Evolutionary conservation across 2,888 invertebrate genomes (phyloP).

Genomic region (Aspidiotus rigidus): DNA sequence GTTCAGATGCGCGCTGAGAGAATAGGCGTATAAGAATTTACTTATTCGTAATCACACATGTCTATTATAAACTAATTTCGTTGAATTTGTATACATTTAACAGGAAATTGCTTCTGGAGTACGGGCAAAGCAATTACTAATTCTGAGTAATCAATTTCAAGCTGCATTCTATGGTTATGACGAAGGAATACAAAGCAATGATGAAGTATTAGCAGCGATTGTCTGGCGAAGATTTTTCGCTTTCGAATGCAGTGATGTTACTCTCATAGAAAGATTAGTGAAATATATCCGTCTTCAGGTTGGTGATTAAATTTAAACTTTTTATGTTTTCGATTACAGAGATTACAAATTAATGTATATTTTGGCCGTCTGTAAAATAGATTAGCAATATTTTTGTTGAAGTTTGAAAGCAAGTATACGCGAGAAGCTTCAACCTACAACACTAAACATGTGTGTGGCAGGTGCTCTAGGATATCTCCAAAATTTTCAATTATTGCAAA

Average conservation of each 20-base stretch:
- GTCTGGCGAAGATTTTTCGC: constrained; percentile 77
- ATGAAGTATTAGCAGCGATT: constrained; percentile 67
- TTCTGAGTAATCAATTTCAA: constrained; percentile 69
- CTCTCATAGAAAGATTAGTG: constrained; percentile 59
- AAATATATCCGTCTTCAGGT: constrained; percentile 70
- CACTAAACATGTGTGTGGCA: too few relatives aligned
- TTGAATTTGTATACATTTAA: background rate
- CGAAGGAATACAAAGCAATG: constrained; percentile 69
- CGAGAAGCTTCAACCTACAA: too few relatives aligned
- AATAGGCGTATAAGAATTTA: constrained; percentile 20
- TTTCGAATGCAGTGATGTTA: constrained; percentile 54
- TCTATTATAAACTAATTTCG: background rate
- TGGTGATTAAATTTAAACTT: constrained; percentile 37
- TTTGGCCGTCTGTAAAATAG: too few relatives aligned
- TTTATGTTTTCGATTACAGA: too few relatives aligned
- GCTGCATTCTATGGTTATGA: constrained; percentile 76
- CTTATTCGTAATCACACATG: background rate
- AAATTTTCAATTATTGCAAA: too few relatives aligned
- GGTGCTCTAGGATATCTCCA: too few relatives aligned
- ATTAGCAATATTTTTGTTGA: too few relatives aligned
- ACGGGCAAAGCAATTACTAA: constrained; percentile 52
- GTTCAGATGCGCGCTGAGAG: constrained; percentile 59
- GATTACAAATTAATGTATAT: too few relatives aligned
- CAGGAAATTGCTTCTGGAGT: constrained; percentile 7
- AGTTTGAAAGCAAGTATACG: too few relatives aligned